Evolutionary conservation across 2,888 invertebrate genomes (phyloP), one percentile per base, ranked within the genome.

Genomic region (Carterocephalus palaemon): DNA sequence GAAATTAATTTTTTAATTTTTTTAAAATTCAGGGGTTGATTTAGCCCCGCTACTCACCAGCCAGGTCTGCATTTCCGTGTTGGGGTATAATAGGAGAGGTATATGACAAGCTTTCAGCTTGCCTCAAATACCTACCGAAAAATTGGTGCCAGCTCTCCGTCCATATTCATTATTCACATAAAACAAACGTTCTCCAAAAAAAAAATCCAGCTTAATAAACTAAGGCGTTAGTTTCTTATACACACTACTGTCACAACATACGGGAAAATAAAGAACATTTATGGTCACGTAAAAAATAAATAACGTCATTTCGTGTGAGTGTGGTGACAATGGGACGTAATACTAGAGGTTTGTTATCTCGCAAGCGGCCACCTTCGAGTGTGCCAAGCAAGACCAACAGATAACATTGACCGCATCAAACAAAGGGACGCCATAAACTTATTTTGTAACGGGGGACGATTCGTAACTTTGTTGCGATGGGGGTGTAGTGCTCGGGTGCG

Each of bases 341-440:
- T 77, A 70, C 66, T 60, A 53, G 28, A 48, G 7, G 12, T 34
- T 54, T 72, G 71, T 71, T 77, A 81, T 81, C 79, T 71, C 55
- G 56, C 36, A 57, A 67, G 71, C 71, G 67, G 63, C 63, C 64
- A 73, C 72, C 75, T 70, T 65, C 49, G 53, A 54, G 72, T 71
- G 73, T 63, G 53, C 62, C 67, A 66, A 66, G 66, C 67, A 66
- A 66, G 66, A 66, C 63, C 57, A 59, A 56, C 58, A 71, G 77
- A 78, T 79, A 80, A 75, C 72, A 73, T 71, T 73, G 79, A 72
- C 75, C 70, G 69, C 70, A 62, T 62, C 75, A 74, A 70, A 81
- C 80, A 82, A 80, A 75, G 70, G 71, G 62, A 53, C 46, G 61
- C 56, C 67, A 77, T 79, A 80, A 81, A 82, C 78, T 82, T 80